Evolutionary conservation across 2,888 invertebrate genomes (phyloP), one percentile per base, ranked within the genome.

Genomic region (Microctonus brassicae): DNA sequence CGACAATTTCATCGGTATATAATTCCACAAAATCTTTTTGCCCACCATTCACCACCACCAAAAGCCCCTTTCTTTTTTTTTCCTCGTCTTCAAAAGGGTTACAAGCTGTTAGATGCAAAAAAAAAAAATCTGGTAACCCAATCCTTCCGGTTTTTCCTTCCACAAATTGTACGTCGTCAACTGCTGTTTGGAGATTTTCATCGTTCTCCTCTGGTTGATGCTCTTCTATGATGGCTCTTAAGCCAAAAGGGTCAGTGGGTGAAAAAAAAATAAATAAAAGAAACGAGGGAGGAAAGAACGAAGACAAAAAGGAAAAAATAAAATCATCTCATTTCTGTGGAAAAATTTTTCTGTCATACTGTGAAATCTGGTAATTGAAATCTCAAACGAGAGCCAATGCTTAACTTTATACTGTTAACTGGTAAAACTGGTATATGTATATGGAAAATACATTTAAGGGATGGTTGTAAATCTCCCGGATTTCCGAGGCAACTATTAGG

Each of bases 71-170:
- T 33, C 33, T 33, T 33, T 33, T 33, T 33, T 36, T 36, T 36
- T 36, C 17, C 9, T 47, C 17, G 17, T 47, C 6, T 17, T 7
- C 17, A 6, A 47, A 47, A 47, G 47, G 47, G 47, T 47, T 47
- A 47, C 17, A 24, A 24, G n/a, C 10, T n/a, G 29, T 20, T 39
- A 67, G 22, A 24, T 42, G 39, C 39, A 22, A 75, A 69, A 11
- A 34, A 55, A 55, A 34, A 58, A 57, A 66, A 75, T 73, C 67
- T 71, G 42, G 36, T 58, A 76, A 75, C 76, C 74, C 74, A 75
- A 74, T 70, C 61, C 62, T 66, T 63, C 67, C 68, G 70, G 68
- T 55, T 47, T 47, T 47, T 47, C 47, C 7, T 17, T 47, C 10
- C 55, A 2, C 9, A 62, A 52, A 42, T 65, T 67, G n/a, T 63